Base-by-base conservation (phyloP, 2,888 invertebrate species). In the Pelosia muscerda region DNA sequence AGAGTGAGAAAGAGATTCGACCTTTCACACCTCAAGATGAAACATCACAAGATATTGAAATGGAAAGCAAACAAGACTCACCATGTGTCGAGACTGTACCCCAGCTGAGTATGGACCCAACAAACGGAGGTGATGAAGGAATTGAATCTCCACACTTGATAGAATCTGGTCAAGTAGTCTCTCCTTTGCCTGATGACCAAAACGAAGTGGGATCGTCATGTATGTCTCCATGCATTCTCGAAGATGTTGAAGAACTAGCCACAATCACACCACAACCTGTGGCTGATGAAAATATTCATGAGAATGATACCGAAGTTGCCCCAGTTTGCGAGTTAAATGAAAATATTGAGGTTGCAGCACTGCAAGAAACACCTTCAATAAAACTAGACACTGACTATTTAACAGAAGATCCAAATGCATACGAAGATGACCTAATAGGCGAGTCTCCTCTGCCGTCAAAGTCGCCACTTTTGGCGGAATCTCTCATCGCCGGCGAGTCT, bases 1-100 rank as follows among this genome's bases (percentile, higher is more conserved):
- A 93, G 73, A 90, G 91, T 73, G 92, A 92, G 67, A 90, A 87
- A 72, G 90, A 92, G 65, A 67, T 79, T 11, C 77, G 88, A 78
- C 88, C 79, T 25, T 78, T 85, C 66, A 90, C 92, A 57, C 91
- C 93, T 63, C 90, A 89, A 69, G 91, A 93, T 65, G 92, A 93
- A 75, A 84, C 78, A 25, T 89, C 90, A 63, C 91, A 94, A 71
- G 92, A 92, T 53, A 84, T 90, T 63, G 92, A 92, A 70, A 89
- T 90, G 86, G 91, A 91, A 66, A 88, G 84, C 69, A 91, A 90
- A 81, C 74, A 92, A 57, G 90, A 90, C 53, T 87, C 88, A 13
- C 88, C 88, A 19, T 75, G 81, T 67, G 81, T 79, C 61, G 88
- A 88, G 69, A 75, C 77, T 38, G 81, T 65, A 58, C 68, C 69